Evolutionary conservation across 2,797 vertebrate genomes (phyloP).

Genomic region (Tiaroga cobitis): DNA sequence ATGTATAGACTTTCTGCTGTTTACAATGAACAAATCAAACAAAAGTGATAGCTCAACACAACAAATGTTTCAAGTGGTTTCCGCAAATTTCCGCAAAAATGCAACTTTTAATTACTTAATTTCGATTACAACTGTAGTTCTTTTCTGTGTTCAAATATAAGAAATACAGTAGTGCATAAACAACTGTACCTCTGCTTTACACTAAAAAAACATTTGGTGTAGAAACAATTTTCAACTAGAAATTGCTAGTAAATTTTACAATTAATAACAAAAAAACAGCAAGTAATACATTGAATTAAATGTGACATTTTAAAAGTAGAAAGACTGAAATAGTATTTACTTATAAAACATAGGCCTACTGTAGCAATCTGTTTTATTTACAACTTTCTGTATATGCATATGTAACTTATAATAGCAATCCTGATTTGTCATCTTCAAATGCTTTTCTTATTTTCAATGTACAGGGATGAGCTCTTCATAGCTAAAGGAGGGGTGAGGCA

Average conservation of each 20-base stretch:
- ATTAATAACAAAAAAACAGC: neutral
- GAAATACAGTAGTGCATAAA: neutral
- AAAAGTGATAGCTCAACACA: too few relatives aligned
- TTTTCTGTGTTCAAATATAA: neutral
- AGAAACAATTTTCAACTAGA: neutral
- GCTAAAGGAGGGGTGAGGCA: neutral
- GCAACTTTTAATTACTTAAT: too few relatives aligned
- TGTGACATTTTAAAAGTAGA: neutral
- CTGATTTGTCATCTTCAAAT: neutral
- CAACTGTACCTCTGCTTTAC: neutral
- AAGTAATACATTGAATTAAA: neutral
- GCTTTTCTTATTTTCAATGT: neutral
- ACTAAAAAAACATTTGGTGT: neutral
- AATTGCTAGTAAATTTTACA: neutral
- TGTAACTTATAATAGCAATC: neutral
- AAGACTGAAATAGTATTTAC: neutral
- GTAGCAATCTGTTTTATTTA: neutral
- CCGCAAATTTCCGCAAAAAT: too few relatives aligned
- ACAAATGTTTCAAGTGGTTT: too few relatives aligned
- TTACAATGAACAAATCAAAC: too few relatives aligned
- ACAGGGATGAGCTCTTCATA: constrained; percentile 63
- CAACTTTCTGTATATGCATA: neutral
- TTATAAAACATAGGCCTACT: too few relatives aligned
- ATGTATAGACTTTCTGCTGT: too few relatives aligned
- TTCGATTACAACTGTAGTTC: neutral